Conservation (phyloP, 1,140 invertebrate species). For the Goniozus legneri region DNA sequence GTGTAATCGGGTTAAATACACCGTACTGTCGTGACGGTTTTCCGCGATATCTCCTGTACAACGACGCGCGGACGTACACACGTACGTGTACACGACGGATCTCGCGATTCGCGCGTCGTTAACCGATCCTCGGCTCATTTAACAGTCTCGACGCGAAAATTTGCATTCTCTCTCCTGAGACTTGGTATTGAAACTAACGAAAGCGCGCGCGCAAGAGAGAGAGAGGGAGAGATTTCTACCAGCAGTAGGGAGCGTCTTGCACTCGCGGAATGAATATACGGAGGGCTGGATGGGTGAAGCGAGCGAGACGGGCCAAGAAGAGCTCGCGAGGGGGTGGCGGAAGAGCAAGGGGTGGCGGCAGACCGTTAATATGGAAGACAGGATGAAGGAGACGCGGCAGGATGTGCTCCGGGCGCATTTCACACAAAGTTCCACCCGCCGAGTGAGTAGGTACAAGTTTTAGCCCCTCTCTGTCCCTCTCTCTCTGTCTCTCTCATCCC, state of each 20-base stretch:
- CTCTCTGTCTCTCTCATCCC: conserved; percentile 3
- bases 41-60: conserved; percentile 5
- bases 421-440: conserved; percentile 20
- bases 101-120: neutral
- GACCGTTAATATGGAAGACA: conserved; percentile 33
- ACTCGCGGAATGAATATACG: neutral
- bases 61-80: neutral
- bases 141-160: neutral
- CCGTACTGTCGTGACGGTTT: neutral
- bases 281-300: neutral
- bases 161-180: neutral
- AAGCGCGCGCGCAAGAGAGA: neutral
- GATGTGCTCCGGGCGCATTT: conserved; percentile 32
- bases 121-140: neutral
- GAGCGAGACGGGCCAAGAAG: no score
- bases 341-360: neutral
- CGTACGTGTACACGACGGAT: neutral
- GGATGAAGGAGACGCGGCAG: conserved; percentile 27
- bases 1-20: neutral
- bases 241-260: neutral
- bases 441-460: conserved; percentile 28
- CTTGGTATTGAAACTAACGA: neutral
- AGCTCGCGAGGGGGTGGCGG: neutral
- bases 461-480: conserved; percentile 12
- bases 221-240: neutral